A percentile compares a stretch with the other conserved stretches of the same genome.
Conservation (phyloP, 2,113 vertebrate species). For the Geococcyx californianus region DNA sequence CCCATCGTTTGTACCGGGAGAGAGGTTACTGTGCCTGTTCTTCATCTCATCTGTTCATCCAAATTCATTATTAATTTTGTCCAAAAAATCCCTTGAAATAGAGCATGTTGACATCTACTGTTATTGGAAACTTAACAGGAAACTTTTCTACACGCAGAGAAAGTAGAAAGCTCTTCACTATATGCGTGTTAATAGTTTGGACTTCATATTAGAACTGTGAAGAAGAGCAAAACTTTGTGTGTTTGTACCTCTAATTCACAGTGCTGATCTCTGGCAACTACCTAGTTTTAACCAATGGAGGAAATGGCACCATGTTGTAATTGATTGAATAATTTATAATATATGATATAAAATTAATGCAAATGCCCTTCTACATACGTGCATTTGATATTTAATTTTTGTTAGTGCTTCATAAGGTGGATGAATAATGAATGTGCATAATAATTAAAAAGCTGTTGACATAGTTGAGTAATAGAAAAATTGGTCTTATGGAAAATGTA, state of each 20-base stretch:
- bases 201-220: background rate
- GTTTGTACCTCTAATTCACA: background rate
- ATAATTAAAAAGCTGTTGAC: background rate
- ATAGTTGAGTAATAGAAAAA: background rate
- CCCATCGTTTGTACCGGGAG: background rate
- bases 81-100: background rate
- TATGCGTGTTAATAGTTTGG: background rate
- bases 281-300: background rate
- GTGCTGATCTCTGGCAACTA: background rate
- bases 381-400: background rate
- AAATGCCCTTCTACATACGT: background rate
- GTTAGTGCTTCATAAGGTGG: background rate
- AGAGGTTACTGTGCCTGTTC: background rate
- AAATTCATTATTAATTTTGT: background rate
- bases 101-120: background rate
- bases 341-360: background rate
- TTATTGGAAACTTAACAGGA: background rate
- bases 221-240: background rate
- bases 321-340: background rate
- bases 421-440: background rate
- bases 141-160: background rate
- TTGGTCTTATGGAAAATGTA: background rate
- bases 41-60: background rate
- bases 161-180: background rate
- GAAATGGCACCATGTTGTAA: background rate